Evolutionary conservation across 2,888 invertebrate genomes (phyloP).

Genomic region (Agrotis exclamationis): DNA sequence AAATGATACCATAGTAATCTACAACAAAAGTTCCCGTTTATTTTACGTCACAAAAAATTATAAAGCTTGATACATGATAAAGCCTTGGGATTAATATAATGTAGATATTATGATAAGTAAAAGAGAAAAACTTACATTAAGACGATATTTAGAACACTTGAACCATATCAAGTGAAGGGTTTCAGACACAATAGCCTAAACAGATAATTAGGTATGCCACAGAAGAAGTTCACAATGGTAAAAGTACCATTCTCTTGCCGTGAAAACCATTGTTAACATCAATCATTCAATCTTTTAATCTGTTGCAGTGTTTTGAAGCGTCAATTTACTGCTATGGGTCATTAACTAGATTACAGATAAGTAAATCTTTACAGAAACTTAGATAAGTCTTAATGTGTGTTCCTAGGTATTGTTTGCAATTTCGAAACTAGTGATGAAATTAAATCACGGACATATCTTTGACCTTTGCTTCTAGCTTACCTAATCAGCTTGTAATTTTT

Average conservation of each 20-base stretch:
- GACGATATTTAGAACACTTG: neutral
- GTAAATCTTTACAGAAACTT: neutral
- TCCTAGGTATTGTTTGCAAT: neutral
- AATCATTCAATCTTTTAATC: conserved; percentile 4
- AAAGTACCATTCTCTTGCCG: conserved; percentile 9
- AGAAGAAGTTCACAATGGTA: conserved; percentile 12
- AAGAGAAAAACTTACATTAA: no score
- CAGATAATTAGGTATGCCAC: neutral
- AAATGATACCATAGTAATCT: no score
- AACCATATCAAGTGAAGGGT: neutral
- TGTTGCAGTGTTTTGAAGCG: neutral
- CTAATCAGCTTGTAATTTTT: no score
- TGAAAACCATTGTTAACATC: conserved; percentile 22
- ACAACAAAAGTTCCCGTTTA: no score
- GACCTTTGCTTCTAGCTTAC: no score
- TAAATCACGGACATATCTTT: no score
- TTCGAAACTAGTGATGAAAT: no score
- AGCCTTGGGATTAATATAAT: no score
- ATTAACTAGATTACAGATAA: no score
- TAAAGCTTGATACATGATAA: no score
- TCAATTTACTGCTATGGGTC: neutral
- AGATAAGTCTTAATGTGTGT: neutral
- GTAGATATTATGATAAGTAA: no score
- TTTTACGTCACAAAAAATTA: no score
- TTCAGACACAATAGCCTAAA: conserved; percentile 1